Percentiles rank a stretch among this genome's conserved stretches.
Conservation (phyloP, 2,797 vertebrate genomes). For the Gobionotothen gibberifrons region DNA sequence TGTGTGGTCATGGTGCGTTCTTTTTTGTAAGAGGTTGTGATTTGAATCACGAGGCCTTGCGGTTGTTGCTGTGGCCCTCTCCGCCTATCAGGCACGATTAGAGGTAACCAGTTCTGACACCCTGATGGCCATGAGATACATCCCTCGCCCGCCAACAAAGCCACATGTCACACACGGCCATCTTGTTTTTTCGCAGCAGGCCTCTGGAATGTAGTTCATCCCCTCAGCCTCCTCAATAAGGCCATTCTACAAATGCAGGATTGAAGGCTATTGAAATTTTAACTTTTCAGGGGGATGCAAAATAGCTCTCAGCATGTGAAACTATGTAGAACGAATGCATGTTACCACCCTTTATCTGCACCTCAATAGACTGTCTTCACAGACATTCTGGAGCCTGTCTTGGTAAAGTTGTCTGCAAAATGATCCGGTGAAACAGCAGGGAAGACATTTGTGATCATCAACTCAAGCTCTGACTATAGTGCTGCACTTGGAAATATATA, state of each 20-base stretch:
- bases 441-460: conserved; percentile 61
- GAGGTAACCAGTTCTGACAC: conserved; percentile 82
- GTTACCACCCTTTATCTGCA: conserved; percentile 65
- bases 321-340: conserved; percentile 79
- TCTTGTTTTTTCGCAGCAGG: conserved; percentile 81
- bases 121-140: conserved; percentile 84
- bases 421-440: conserved; percentile 63
- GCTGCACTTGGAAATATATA: conserved; percentile 14
- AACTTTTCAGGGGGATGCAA: conserved; percentile 71
- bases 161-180: conserved; percentile 82
- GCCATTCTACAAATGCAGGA: conserved; percentile 74
- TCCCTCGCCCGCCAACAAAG: conserved; percentile 82
- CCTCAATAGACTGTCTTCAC: conserved; percentile 66
- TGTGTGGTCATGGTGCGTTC: conserved; percentile 83
- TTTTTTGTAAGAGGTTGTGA: conserved; percentile 76
- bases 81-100: conserved; percentile 79
- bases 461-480: conserved; percentile 30
- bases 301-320: conserved; percentile 76
- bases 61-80: conserved; percentile 66
- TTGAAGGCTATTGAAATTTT: conserved; percentile 79
- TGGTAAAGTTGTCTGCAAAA: conserved; percentile 66
- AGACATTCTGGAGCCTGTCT: conserved; percentile 66
- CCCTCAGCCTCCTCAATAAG: conserved; percentile 70
- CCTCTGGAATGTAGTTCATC: conserved; percentile 79
- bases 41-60: conserved; percentile 83